These are phyloP conservation scores for Potamarius usumacintae DNA, from an alignment of 2,113 vertebrate genomes.

Conservation along the genomic window DNA sequence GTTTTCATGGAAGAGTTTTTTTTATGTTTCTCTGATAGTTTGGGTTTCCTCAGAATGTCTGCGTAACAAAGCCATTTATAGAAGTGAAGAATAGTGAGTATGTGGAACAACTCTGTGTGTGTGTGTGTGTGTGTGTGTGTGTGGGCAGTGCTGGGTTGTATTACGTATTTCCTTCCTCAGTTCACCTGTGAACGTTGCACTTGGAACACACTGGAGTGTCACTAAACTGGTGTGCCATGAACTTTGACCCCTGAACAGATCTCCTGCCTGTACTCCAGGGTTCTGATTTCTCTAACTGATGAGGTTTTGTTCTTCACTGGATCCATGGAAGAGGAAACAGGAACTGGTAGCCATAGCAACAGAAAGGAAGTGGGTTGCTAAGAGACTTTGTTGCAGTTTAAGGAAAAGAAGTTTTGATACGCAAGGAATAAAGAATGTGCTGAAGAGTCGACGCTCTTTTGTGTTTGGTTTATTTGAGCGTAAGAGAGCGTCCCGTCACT, in stretches of 20 bases:
- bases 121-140: neutral
- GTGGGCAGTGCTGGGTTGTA: too few relatives aligned
- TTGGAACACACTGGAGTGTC: neutral
- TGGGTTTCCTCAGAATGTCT: neutral
- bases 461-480: neutral
- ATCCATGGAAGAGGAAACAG: slow-evolving; percentile 34
- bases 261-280: slow-evolving; percentile 61
- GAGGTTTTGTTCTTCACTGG: slow-evolving; percentile 33
- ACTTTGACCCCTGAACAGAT: slow-evolving; percentile 61
- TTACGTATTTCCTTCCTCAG: too few relatives aligned
- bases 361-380: slow-evolving; percentile 5
- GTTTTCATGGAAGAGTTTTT: neutral
- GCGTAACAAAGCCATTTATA: neutral
- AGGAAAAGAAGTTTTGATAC: neutral
- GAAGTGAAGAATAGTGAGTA: neutral
- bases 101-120: neutral
- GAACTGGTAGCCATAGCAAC: slow-evolving; percentile 15
- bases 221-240: slow-evolving; percentile 55
- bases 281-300: slow-evolving; percentile 40
- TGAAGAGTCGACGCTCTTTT: neutral
- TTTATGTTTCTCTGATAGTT: neutral
- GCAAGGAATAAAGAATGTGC: neutral
- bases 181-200: too few relatives aligned
- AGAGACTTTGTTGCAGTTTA: neutral
- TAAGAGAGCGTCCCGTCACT: neutral